Percentiles rank a stretch among this genome's conserved stretches.
Evolutionary conservation across 2,888 invertebrate species (phyloP).

Genomic region (Masnerella sp.): DNA sequence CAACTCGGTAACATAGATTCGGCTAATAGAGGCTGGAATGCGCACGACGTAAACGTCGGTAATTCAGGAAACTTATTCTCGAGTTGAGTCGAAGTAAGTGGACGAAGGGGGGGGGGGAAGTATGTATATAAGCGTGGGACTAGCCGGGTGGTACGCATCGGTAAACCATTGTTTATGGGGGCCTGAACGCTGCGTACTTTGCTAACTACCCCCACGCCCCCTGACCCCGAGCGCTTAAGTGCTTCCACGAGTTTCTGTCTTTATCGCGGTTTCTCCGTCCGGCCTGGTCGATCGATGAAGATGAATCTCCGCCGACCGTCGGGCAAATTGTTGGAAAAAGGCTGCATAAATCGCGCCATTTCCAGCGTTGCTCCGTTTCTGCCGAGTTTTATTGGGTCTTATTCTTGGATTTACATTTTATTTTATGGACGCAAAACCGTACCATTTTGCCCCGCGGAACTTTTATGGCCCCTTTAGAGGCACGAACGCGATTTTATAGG

Average conservation of each 20-base stretch:
- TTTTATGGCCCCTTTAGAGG: constrained; percentile 22
- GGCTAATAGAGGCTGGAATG: constrained; percentile 72
- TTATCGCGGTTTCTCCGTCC: constrained; percentile 2
- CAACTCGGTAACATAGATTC: constrained; percentile 45
- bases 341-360: constrained; percentile 56
- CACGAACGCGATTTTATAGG: constrained; percentile 1
- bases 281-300: constrained; percentile 39
- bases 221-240: constrained; percentile 45
- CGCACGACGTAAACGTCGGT: constrained; percentile 69
- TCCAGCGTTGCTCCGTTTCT: constrained; percentile 17
- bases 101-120: constrained; percentile 59
- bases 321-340: constrained; percentile 48
- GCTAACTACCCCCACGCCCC: constrained; percentile 70
- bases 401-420: constrained; percentile 47
- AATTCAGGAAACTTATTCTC: constrained; percentile 56
- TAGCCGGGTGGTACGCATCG: constrained; percentile 66
- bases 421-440: constrained; percentile 27
- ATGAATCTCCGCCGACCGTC: constrained; percentile 37
- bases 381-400: constrained; percentile 29
- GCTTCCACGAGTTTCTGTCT: constrained; percentile 43
- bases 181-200: constrained; percentile 69
- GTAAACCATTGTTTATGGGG: constrained; percentile 74
- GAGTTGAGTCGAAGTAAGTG: constrained; percentile 27
- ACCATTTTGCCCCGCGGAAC: constrained; percentile 11
- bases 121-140: constrained; percentile 70